Conservation (phyloP, 2,113 vertebrate species). For the Calyptommatus sinebrachiatus region DNA sequence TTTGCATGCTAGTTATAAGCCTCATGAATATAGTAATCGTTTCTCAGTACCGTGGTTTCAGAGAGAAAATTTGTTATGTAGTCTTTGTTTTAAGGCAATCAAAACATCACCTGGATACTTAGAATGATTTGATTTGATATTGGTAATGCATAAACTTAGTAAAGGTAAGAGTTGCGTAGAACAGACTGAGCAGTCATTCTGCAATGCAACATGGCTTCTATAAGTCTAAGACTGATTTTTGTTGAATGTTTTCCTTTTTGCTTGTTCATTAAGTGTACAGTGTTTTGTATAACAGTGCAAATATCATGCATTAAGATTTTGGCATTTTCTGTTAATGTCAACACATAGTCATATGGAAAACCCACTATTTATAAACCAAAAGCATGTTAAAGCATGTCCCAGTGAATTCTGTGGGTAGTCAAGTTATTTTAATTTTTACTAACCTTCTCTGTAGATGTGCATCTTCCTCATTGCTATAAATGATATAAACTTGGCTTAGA, state of each 20-base stretch:
- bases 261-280: background rate
- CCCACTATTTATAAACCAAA: constrained; percentile 12
- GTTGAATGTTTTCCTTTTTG: background rate
- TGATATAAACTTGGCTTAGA: constrained; percentile 69
- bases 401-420: constrained; percentile 18
- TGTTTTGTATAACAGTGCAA: background rate
- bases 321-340: constrained; percentile 21
- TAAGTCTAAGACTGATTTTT: background rate
- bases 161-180: background rate
- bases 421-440: constrained; percentile 58
- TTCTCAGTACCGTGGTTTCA: background rate
- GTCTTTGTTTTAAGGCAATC: constrained; percentile 23
- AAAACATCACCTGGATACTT: background rate
- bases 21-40: background rate
- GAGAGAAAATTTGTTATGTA: background rate
- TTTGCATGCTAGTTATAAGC: background rate
- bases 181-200: background rate
- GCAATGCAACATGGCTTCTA: background rate
- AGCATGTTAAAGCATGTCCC: constrained; percentile 53
- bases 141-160: background rate
- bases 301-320: constrained; percentile 8
- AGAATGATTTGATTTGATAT: background rate
- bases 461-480: constrained; percentile 71
- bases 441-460: constrained; percentile 56
- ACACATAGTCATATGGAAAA: constrained; percentile 31